phyloP scores from a whole-genome alignment of 2,888 invertebrate genomes.

The Hydrotaea cyrtoneurina region DNA sequence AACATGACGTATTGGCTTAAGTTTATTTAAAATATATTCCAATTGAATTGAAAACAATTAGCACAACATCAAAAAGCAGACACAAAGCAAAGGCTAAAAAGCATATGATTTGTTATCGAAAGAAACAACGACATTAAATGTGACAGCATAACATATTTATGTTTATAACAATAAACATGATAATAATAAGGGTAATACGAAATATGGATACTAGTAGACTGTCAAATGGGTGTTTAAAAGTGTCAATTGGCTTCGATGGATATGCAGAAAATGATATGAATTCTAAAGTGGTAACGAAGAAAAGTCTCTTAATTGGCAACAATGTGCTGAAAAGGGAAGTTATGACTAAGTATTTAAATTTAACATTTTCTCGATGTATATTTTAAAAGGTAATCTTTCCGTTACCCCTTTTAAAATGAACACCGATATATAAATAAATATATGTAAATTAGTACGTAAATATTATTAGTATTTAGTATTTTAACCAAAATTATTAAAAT shows the following conservation, averaged over 20 bases:
- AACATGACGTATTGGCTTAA: conserved; percentile 33
- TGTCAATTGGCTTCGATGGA: not conserved
- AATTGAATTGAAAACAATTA: conserved; percentile 27
- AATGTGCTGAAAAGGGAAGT: too few species aligned
- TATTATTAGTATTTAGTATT: too few species aligned
- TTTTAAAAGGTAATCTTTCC: too few species aligned
- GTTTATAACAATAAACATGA: not conserved
- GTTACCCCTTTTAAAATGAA: too few species aligned
- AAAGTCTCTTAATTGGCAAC: too few species aligned
- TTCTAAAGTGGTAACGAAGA: not conserved
- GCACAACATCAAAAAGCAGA: not conserved
- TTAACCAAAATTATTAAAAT: too few species aligned
- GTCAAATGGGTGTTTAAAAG: not conserved
- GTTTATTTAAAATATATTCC: not conserved
- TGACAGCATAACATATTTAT: conserved; percentile 3
- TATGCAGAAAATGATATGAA: not conserved
- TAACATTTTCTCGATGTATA: too few species aligned
- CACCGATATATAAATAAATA: too few species aligned
- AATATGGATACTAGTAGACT: not conserved
- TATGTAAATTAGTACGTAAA: too few species aligned
- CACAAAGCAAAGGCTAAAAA: not conserved
- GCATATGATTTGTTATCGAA: conserved; percentile 13
- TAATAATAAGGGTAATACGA: not conserved
- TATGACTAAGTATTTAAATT: too few species aligned
- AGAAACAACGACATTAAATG: not conserved